Conservation (phyloP, 2,113 vertebrate species). For the Damaliscus lunatus region DNA sequence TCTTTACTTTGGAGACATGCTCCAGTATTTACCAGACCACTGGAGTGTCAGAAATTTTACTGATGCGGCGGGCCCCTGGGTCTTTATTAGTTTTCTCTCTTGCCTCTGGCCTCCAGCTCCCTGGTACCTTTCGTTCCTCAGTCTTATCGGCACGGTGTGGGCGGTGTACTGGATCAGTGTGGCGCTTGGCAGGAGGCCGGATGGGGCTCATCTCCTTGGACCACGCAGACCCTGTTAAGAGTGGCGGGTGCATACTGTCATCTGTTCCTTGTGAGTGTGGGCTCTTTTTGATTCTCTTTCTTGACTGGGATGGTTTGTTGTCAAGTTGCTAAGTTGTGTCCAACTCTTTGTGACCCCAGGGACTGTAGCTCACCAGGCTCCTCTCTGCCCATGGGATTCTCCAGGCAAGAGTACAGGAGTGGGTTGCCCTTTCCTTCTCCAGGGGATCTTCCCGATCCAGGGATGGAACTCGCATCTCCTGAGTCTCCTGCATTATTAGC, state of each 20-base stretch:
- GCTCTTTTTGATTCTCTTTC: not conserved
- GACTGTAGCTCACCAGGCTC: not conserved
- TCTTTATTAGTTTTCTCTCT: not conserved
- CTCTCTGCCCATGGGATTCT: not conserved
- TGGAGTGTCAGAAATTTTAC: not conserved
- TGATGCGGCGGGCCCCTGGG: no score
- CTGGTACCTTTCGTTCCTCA: no score
- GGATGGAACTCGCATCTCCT: not conserved
- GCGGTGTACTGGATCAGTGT: accelerated
- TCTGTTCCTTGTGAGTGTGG: not conserved
- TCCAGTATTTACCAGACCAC: not conserved
- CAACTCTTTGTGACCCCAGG: not conserved
- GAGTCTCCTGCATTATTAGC: not conserved
- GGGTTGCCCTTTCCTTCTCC: not conserved
- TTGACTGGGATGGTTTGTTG: not conserved
- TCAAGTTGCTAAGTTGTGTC: not conserved
- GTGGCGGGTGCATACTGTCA: not conserved
- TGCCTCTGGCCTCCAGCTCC: not conserved
- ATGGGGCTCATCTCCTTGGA: not conserved
- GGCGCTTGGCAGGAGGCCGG: not conserved
- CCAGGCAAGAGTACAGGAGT: not conserved
- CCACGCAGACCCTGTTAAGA: not conserved
- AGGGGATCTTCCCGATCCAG: not conserved
- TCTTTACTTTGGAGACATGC: not conserved
- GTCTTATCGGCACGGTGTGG: accelerated